Evolutionary conservation across 2,888 invertebrate genomes (phyloP), one percentile per base, ranked within the genome.

Genomic region (Gonocerus acuteangulatus): DNA sequence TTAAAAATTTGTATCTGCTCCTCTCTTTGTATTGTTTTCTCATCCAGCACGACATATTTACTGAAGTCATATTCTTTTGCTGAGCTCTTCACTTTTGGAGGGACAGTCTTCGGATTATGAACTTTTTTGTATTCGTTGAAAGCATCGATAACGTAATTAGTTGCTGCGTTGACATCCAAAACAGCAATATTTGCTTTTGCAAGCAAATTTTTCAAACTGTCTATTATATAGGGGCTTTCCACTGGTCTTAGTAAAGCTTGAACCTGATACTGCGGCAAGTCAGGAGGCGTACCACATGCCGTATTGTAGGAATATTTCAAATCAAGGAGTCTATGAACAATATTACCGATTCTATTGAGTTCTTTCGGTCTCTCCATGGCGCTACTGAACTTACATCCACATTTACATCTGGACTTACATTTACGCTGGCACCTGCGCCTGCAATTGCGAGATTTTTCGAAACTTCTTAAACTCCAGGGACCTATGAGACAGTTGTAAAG

Each of bases 111-210:
- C 3, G 6, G 3, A 7, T 16, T 42, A 16, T n/a, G 3, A 16
- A 6, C 44, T 18, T 3, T 42, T 42, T 7, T n/a, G 13, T 42
- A n/a, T 13, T 27, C 9, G 9, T 27, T 9, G 44, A 61, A 66
- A 21, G 71, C 73, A 58, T 76, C 73, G 6, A 84, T 70, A 68
- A 82, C 82, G 71, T 75, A 79, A 69, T 82, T 80, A 13, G 83
- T 77, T n/a, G 79, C 80, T 27, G 76, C 69, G 68, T 79, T 78
- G 15, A 80, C 65, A 1, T 76, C 73, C 9, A 79, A 72, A 36
- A 80, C 74, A 32, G 72, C 74, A 60, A 81, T 74, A 65, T 74
- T 75, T 21, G 71, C 71, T 13, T 70, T 67, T 39, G 74, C 72
- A 11, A 82, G 71, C 47, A 80, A 70, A 16, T 67, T 68, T 69